Percentiles rank a stretch among this genome's conserved stretches.
Conservation (phyloP, 1,140 invertebrate genomes). For the Drosophila erecta region DNA sequence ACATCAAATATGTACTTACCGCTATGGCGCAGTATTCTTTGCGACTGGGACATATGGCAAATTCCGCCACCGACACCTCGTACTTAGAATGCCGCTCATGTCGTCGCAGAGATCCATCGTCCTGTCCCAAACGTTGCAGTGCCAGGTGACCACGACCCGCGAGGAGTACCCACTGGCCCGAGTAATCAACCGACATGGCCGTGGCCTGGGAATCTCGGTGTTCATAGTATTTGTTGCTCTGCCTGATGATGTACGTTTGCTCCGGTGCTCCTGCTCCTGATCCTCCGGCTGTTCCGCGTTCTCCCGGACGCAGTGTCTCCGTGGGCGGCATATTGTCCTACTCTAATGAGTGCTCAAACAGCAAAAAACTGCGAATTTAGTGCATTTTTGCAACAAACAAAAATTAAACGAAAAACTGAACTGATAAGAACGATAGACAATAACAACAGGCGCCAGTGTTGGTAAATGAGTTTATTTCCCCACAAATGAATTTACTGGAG, state of each 20-base stretch:
- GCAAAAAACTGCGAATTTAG: constrained; percentile 47
- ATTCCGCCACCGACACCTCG: constrained; percentile 96
- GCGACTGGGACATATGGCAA: constrained; percentile 92
- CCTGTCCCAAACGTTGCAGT: constrained; percentile 90
- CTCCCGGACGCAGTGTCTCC: constrained; percentile 62
- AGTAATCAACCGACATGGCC: constrained; percentile 95
- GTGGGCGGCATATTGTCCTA: constrained; percentile 64
- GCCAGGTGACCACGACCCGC: constrained; percentile 91
- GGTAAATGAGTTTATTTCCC: too few species aligned
- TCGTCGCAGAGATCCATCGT: constrained; percentile 90
- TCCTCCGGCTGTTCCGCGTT: constrained; percentile 38
- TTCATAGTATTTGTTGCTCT: constrained; percentile 77
- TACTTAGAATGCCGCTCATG: constrained; percentile 96
- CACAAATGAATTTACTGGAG: too few species aligned
- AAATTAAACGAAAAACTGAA: constrained; percentile 27
- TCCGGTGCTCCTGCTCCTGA: constrained; percentile 29
- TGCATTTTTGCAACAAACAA: constrained; percentile 26
- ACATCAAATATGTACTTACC: constrained; percentile 86
- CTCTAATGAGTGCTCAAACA: constrained; percentile 2
- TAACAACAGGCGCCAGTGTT: constrained; percentile 4
- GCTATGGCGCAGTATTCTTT: constrained; percentile 95
- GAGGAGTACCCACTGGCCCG: constrained; percentile 92
- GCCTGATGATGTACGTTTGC: constrained; percentile 71
- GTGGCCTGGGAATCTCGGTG: constrained; percentile 91
- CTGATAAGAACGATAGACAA: constrained; percentile 39